Base-by-base conservation (phyloP, 23 tunicate genomes). In the Trididemnum nubilum region DNA sequence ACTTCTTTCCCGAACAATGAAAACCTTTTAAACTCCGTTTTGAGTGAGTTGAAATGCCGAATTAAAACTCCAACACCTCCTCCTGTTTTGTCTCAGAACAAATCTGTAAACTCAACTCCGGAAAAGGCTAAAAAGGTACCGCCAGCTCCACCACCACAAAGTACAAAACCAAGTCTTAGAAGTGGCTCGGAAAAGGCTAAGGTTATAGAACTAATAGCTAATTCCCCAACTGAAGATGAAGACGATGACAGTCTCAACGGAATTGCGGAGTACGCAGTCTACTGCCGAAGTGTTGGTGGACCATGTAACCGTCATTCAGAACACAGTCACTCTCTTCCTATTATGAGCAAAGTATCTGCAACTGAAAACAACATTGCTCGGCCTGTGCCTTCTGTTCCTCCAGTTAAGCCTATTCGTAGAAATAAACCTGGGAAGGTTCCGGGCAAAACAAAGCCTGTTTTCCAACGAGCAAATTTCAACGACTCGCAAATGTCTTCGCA, bases 21-120 rank as follows among this genome's bases (percentile, higher is more conserved):
- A 33, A 67, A 67, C 33, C 22, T 67, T 30, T 33, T 67, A 31
- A 67, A 67, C 22, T 67, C 74, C 7, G 74, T 67, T 33, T 7
- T 67, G 37, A 31, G 38, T 32, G 74, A 67, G 38, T n/a, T 67
- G 25, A 67, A 67, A 67, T 33, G 21, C 22, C 37, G 74, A 67
- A 61, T 61, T 12, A 61, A 61, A 61, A 25, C 67, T 22, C 67
- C 67, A 4, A 4, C 67, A 12, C 67, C 67, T 61, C 18, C 19
- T 2, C 7, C 15, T 12, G 38, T 33, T 4, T 32, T 2, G 3
- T 3, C 12, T 4, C 31, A 33, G 7, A 33, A 67, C 15, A 33
- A 67, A 67, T 7, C 9, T 5, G 38, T 33, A 4, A 33, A 67
- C 38, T 4, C 74, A 5, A 12, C 67, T 3, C 67, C 67, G 29